Conservation (phyloP, 1,140 invertebrate genomes). For the Myzus persicae region DNA sequence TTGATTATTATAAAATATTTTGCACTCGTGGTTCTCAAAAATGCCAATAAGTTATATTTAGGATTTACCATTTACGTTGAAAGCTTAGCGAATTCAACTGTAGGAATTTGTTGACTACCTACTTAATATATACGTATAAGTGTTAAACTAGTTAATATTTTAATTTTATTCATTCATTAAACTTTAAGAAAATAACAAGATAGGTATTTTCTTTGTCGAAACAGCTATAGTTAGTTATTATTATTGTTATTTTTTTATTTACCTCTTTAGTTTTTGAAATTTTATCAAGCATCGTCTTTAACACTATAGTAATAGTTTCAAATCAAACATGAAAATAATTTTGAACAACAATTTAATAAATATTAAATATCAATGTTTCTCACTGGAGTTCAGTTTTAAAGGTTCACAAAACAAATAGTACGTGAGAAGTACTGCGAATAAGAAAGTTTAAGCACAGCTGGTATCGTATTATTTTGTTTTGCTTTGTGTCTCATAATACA, state of each 20-base stretch:
- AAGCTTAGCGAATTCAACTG: not conserved
- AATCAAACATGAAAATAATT: not conserved
- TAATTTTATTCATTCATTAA: not conserved
- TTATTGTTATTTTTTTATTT: not conserved
- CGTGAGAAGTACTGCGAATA: not conserved
- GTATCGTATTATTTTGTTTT: not conserved
- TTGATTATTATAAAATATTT: no score
- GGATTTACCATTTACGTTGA: not conserved
- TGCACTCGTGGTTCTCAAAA: no score
- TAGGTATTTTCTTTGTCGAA: not conserved
- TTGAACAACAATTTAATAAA: not conserved
- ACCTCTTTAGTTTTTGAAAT: no score
- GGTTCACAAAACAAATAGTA: not conserved
- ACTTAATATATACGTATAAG: not conserved
- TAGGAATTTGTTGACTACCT: not conserved
- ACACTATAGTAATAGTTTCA: not conserved
- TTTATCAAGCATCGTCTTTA: not conserved
- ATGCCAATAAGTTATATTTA: not conserved
- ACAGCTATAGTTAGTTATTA: not conserved
- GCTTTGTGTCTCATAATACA: not conserved
- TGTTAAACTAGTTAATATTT: not conserved
- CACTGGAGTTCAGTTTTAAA: not conserved
- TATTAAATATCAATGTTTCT: not conserved
- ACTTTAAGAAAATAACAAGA: not conserved
- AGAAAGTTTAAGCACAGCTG: not conserved